Conservation (phyloP, 1,140 invertebrate genomes). For the Ectropis grisescens region DNA sequence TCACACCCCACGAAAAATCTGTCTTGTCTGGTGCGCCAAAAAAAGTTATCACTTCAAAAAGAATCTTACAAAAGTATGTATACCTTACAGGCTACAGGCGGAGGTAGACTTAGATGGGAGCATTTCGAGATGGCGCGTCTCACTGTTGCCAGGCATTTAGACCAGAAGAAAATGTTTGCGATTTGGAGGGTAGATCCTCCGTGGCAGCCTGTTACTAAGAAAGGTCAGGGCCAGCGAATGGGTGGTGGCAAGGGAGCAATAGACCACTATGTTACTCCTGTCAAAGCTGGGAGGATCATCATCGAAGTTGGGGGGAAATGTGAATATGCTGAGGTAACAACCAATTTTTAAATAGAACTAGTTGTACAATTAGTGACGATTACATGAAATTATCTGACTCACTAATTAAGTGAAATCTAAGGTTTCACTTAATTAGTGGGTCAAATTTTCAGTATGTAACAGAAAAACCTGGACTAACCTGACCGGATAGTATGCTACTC, state of each 20-base stretch:
- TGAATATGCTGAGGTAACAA: conserved; percentile 86
- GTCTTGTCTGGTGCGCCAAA: no score
- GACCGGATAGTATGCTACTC: no score
- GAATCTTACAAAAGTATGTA: no score
- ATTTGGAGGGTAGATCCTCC: conserved; percentile 94
- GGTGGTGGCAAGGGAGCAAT: conserved; percentile 97
- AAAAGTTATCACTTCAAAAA: no score
- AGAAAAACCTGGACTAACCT: no score
- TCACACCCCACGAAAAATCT: no score
- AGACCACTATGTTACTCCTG: conserved; percentile 94
- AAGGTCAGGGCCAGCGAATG: conserved; percentile 91
- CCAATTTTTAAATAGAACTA: no score
- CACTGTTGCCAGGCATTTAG: conserved; percentile 81
- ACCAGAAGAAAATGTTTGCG: conserved; percentile 89
- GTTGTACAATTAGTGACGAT: no score
- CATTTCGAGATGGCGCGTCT: conserved; percentile 93
- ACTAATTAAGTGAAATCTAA: no score
- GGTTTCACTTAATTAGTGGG: no score
- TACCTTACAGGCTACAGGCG: conserved; percentile 79
- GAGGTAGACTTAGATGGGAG: conserved; percentile 82
- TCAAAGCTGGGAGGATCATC: conserved; percentile 93
- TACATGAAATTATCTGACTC: no score
- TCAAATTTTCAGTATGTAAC: no score
- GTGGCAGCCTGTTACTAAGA: conserved; percentile 95
- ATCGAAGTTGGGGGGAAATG: conserved; percentile 94